Evolutionary conservation across 2,113 vertebrate species (phyloP), one percentile per base, ranked within the genome.

Genomic region (Hemiscyllium ocellatum): DNA sequence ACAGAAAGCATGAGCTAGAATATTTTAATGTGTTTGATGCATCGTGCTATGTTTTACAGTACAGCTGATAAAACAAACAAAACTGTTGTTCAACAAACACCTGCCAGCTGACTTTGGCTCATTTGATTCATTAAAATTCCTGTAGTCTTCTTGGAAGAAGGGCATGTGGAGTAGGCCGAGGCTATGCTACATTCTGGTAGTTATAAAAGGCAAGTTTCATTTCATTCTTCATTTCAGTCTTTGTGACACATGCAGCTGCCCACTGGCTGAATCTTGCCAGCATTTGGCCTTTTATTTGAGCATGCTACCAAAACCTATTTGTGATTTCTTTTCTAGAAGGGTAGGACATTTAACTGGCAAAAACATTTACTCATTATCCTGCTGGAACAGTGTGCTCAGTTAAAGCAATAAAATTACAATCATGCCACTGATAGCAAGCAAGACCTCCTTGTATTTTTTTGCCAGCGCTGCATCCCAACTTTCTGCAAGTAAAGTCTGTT

Each of bases 101-200:
- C 94, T 95, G 94, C 94, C 94, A 95, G 68, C 94, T 95, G 94
- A 95, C 94, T 95, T 95, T 47, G 69, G 94, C 24, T 72, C 42
- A 95, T 95, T 95, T 95, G 94, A 95, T 95, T 95, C 42, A 95
- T 95, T 95, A 95, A 95, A 72, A 95, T 95, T 95, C 94, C 94
- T 95, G 94, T 95, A 95, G 94, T 95, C 42, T 94, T 94, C 65
- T 72, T 95, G 37, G 37, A 95, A 69, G 42, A 52, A 52, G 69
- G 68, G 52, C 94, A 95, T 95, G 68, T 72, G 94, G 68, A 95
- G 69, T 52, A 50, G 94, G 42, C 94, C 26, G 47, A 95, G 69
- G 72, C 94, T 72, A 26, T 76, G 69, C 42, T 76, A 95, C 69
- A n/a, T 95, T 95, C 94, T 95, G 94, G 69, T 72, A 95, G 94